These are phyloP conservation scores for Tachina fera DNA, from an alignment of 2,888 invertebrate genomes.

Conservation along the genomic window DNA sequence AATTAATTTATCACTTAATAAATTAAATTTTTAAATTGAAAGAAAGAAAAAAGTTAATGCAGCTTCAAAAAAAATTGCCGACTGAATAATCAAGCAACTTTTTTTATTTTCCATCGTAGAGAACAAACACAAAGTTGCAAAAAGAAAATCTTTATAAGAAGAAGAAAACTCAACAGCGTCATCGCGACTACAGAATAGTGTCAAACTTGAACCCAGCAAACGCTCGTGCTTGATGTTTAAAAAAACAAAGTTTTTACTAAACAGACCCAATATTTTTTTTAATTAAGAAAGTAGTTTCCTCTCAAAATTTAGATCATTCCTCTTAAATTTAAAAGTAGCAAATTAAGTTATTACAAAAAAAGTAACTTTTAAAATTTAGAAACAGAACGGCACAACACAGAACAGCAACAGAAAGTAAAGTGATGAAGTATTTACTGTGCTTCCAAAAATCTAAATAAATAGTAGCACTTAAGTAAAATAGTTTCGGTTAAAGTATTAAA, in stretches of 20 bases:
- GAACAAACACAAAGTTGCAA: background rate
- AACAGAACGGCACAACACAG: too few species aligned
- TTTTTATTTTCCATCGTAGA: background rate
- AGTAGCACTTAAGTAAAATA: too few species aligned
- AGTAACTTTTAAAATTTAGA: too few species aligned
- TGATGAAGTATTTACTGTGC: too few species aligned
- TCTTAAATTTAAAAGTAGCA: too few species aligned
- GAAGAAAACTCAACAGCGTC: background rate
- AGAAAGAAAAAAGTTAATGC: slow-evolving; percentile 2
- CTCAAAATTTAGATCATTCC: too few species aligned
- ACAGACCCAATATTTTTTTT: background rate
- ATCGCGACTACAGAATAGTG: background rate
- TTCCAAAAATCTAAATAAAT: too few species aligned
- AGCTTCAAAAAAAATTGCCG: slow-evolving; percentile 32
- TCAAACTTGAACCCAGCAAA: slow-evolving; percentile 20
- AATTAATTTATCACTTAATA: background rate
- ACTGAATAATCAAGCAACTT: slow-evolving; percentile 12
- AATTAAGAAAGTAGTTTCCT: background rate
- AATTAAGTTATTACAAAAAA: too few species aligned
- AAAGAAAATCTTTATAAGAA: background rate
- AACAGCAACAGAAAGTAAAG: too few species aligned
- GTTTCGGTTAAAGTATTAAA: too few species aligned
- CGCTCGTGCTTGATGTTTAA: background rate
- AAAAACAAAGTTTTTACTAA: background rate
- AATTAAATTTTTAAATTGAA: slow-evolving; percentile 13